These are phyloP conservation scores for Chinchilla lanigera DNA, from an alignment of 2,113 vertebrate genomes.

Conservation along the genomic window DNA sequence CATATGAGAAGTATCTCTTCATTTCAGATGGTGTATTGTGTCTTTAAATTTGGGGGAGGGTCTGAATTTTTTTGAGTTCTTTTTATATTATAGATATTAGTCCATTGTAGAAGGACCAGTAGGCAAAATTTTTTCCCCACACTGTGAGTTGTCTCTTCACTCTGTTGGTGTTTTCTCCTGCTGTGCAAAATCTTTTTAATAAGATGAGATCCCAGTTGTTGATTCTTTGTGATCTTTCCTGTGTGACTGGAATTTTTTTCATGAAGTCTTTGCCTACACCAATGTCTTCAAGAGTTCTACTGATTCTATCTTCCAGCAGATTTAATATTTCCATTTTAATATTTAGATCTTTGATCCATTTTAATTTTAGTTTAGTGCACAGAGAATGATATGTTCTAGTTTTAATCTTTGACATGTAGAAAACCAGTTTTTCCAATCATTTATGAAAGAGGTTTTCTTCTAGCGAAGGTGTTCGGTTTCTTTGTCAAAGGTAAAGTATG, in stretches of 20 bases:
- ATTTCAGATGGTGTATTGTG: no score
- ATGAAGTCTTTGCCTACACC: neutral
- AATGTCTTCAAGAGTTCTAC: neutral
- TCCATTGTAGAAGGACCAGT: neutral
- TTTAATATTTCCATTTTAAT: neutral
- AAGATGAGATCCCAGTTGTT: neutral
- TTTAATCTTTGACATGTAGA: neutral
- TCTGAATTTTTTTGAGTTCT: neutral
- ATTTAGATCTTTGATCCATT: neutral
- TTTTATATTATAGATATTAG: neutral
- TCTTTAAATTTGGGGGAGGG: no score
- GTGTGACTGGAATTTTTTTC: neutral
- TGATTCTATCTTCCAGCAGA: neutral
- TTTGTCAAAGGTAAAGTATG: neutral
- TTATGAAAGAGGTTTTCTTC: neutral
- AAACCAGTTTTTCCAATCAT: neutral
- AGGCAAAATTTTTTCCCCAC: neutral
- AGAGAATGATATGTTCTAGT: neutral
- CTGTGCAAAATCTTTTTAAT: neutral
- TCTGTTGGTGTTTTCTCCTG: neutral
- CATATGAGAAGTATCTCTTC: no score
- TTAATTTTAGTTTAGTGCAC: neutral
- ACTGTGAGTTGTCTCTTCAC: neutral
- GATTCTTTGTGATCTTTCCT: neutral
- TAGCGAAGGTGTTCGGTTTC: neutral